A percentile compares a stretch with the other conserved stretches of the same genome.
These are phyloP conservation scores for Magallana gigas DNA, from an alignment of 1,140 invertebrate genomes.

Conservation along the genomic window DNA sequence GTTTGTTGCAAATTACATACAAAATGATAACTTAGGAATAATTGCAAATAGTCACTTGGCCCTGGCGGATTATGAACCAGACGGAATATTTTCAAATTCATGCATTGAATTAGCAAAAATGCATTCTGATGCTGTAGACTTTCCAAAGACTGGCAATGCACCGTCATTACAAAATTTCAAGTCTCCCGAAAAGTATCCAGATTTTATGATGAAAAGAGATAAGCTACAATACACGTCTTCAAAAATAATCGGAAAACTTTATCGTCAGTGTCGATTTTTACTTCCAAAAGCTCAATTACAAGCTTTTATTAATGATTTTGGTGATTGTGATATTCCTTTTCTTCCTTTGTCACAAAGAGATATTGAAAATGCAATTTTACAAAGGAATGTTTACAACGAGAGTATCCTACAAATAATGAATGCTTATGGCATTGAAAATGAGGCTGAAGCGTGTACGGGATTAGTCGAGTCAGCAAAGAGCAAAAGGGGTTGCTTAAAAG, in stretches of 20 bases:
- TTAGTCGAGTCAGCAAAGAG: neutral
- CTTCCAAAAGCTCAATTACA: no score
- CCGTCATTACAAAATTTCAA: conserved; percentile 22
- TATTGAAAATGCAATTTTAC: neutral
- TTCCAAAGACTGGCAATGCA: conserved; percentile 41
- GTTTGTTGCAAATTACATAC: conserved; percentile 40
- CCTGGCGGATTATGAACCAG: conserved; percentile 13
- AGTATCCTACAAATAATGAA: conserved; percentile 33
- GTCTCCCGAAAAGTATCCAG: conserved; percentile 38
- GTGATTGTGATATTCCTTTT: no score
- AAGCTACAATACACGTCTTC: conserved; percentile 38
- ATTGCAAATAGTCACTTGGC: conserved; percentile 50
- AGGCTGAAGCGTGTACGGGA: conserved; percentile 43
- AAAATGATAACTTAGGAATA: conserved; percentile 34
- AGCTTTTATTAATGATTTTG: no score
- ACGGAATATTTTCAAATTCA: neutral
- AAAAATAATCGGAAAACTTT: conserved; percentile 41
- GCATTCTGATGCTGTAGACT: conserved; percentile 51
- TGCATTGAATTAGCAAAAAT: conserved; percentile 33
- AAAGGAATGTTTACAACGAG: conserved; percentile 24
- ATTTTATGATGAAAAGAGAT: conserved; percentile 51
- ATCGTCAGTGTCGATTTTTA: conserved; percentile 19
- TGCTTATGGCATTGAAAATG: conserved; percentile 45
- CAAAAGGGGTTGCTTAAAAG: conserved; percentile 9
- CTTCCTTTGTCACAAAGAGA: neutral